These are phyloP conservation scores for Coptodon bakossiorum DNA, from an alignment of 2,113 vertebrate species.

Conservation along the genomic window DNA sequence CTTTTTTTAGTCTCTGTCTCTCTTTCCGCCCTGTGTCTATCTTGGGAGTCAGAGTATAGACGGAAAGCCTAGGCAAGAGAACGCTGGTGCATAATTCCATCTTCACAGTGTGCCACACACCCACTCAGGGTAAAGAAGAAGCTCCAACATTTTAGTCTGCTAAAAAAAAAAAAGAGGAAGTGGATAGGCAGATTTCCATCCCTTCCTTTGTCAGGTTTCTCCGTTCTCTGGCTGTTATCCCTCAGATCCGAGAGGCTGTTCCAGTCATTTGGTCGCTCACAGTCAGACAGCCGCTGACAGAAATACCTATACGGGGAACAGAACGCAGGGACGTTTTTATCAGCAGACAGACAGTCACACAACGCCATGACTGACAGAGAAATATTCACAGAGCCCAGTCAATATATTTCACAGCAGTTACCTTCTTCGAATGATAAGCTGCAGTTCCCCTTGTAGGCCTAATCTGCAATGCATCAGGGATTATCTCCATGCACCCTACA, in stretches of 20 bases:
- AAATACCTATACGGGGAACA: not conserved
- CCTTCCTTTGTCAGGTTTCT: slow-evolving; percentile 19
- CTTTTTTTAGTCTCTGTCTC: not conserved
- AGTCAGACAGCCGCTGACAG: not conserved
- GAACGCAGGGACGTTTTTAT: not conserved
- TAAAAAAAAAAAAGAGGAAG: not conserved
- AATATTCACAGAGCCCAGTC: slow-evolving; percentile 9
- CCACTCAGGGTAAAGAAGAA: slow-evolving; percentile 31
- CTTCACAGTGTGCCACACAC: slow-evolving; percentile 42
- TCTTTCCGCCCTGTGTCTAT: not conserved
- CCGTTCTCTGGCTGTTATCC: not conserved
- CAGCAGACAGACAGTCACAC: not conserved
- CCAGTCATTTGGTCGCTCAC: not conserved
- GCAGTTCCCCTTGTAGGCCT: slow-evolving; percentile 14
- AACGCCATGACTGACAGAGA: not conserved
- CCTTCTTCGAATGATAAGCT: slow-evolving; percentile 48
- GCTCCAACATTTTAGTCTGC: slow-evolving; percentile 22
- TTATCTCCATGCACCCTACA: slow-evolving; percentile 62
- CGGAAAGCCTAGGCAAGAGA: slow-evolving; percentile 35
- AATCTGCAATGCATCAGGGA: slow-evolving; percentile 62
- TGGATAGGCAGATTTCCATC: slow-evolving; percentile 26
- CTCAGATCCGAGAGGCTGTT: not conserved
- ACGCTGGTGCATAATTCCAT: slow-evolving; percentile 25
- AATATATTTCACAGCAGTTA: slow-evolving; percentile 5
- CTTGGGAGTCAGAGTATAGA: slow-evolving; percentile 15